A percentile compares a stretch with the other conserved stretches of the same genome.
phyloP scores from a whole-genome alignment of 2,888 invertebrate species.

The Heliconius ethilla region DNA sequence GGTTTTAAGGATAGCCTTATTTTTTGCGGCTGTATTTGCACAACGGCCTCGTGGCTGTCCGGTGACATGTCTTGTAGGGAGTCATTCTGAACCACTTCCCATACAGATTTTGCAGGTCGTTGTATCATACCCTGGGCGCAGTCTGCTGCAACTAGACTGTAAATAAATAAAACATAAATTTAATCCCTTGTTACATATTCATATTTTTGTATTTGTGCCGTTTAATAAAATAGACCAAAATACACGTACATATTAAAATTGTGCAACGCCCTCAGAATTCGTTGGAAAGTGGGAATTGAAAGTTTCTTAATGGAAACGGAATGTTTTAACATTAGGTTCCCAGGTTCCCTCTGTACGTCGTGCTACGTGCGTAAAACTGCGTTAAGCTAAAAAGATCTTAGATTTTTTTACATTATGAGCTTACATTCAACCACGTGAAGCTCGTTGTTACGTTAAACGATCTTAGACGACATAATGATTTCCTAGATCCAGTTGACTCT shows the following conservation, averaged over 20 bases:
- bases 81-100: conserved; percentile 67
- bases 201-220: too few species aligned
- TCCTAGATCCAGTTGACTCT: background rate
- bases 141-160: conserved; percentile 66
- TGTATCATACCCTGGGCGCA: conserved; percentile 72
- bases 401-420: background rate
- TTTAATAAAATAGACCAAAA: background rate
- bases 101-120: conserved; percentile 61
- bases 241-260: background rate
- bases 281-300: too few species aligned
- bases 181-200: background rate
- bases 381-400: too few species aligned
- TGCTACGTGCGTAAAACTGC: too few species aligned
- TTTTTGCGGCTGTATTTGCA: conserved; percentile 85
- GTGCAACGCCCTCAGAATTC: too few species aligned
- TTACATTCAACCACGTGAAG: background rate
- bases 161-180: conserved; percentile 26
- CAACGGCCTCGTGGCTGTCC: conserved; percentile 62
- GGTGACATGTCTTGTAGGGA: conserved; percentile 77
- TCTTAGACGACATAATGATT: background rate
- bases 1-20: conserved; percentile 84
- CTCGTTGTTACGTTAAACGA: too few species aligned
- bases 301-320: too few species aligned
- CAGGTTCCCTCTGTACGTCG: too few species aligned
- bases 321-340: too few species aligned